A percentile compares a stretch with the other conserved stretches of the same genome.
phyloP scores from a whole-genome alignment of 2,113 vertebrate species.

The Eclectus roratus region DNA sequence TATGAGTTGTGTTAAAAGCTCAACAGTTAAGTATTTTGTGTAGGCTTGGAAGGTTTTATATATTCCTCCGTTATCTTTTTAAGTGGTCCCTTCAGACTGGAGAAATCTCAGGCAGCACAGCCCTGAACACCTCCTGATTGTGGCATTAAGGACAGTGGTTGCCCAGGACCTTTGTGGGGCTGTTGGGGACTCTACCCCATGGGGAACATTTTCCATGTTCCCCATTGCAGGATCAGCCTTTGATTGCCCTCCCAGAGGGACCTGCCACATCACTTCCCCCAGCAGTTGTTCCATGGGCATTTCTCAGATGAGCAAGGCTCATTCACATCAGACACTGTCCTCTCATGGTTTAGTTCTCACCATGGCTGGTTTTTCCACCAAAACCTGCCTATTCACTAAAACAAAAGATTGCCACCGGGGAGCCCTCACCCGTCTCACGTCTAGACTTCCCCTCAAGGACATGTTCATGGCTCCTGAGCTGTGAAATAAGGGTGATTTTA shows the following conservation, averaged over 20 bases:
- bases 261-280: neutral
- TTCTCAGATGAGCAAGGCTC: neutral
- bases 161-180: accelerated
- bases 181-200: neutral
- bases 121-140: neutral
- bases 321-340: neutral
- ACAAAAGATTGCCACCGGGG: neutral
- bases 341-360: neutral
- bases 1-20: neutral
- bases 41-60: neutral
- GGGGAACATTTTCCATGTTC: neutral
- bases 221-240: neutral
- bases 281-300: neutral
- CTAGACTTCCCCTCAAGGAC: neutral
- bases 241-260: neutral
- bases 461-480: neutral
- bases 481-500: neutral
- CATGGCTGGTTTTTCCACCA: neutral
- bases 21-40: neutral
- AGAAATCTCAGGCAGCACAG: neutral
- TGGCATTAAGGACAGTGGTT: neutral
- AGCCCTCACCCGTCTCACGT: neutral
- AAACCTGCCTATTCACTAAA: neutral
- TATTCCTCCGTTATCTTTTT: neutral
- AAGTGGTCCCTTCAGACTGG: neutral